A percentile compares a stretch with the other conserved stretches of the same genome.
Conservation (phyloP, 2,888 invertebrate species). For the Sacculina carcini region DNA sequence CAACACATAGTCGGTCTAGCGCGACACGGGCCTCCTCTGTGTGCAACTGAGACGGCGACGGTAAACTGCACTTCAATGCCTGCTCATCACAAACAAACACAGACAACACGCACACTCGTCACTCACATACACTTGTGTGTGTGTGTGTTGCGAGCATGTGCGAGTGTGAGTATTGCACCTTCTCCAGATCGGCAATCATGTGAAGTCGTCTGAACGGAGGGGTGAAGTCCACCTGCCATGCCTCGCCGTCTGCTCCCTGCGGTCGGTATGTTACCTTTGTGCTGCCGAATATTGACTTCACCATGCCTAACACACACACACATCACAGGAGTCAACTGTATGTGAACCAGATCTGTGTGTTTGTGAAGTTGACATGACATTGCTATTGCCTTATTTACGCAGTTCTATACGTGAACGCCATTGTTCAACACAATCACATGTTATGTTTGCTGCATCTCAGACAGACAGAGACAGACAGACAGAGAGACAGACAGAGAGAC, state of each 20-base stretch:
- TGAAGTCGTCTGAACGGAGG: slow-evolving; percentile 79
- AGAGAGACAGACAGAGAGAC: too few relatives aligned
- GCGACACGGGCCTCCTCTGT: slow-evolving; percentile 12
- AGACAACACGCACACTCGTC: too few relatives aligned
- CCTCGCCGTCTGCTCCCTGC: slow-evolving; percentile 42
- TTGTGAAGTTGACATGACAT: too few relatives aligned
- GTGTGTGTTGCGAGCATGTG: too few relatives aligned
- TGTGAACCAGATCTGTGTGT: too few relatives aligned
- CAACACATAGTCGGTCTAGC: slow-evolving; percentile 12
- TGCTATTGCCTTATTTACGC: too few relatives aligned
- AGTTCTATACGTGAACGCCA: too few relatives aligned
- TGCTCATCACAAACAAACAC: neutral
- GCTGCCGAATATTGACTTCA: slow-evolving; percentile 62
- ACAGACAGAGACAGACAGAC: too few relatives aligned
- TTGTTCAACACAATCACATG: too few relatives aligned
- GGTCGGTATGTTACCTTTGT: slow-evolving; percentile 82
- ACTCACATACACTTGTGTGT: too few relatives aligned
- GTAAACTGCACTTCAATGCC: slow-evolving; percentile 19
- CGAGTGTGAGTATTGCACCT: slow-evolving; percentile 27
- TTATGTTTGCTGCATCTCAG: too few relatives aligned
- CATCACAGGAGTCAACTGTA: too few relatives aligned
- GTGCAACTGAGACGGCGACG: slow-evolving; percentile 15
- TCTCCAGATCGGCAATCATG: slow-evolving; percentile 76
- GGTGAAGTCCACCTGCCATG: slow-evolving; percentile 74
- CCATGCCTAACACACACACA: slow-evolving; percentile 39